Evolutionary conservation across 2,888 invertebrate species (phyloP).

Genomic region (Odontocerum albicorne): DNA sequence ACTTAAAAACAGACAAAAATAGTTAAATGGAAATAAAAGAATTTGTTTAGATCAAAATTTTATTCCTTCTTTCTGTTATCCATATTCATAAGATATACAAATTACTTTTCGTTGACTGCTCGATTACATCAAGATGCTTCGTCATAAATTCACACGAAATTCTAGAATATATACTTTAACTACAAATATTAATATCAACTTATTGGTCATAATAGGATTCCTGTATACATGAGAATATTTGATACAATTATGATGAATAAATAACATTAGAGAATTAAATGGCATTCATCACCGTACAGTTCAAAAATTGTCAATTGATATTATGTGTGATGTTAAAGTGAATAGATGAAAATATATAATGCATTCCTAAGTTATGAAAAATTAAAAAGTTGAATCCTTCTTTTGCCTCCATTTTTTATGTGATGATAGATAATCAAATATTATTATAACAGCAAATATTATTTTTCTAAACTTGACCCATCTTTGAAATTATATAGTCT

Average conservation of each 20-base stretch:
- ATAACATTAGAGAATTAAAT: no score
- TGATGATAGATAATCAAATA: no score
- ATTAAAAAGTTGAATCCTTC: no score
- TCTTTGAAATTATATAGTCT: no score
- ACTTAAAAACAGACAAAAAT: no score
- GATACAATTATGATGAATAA: no score
- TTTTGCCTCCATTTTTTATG: no score
- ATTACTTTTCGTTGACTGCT: constrained; percentile 25
- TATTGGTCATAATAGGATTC: constrained; percentile 22
- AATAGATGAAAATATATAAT: constrained; percentile 6
- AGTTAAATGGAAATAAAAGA: constrained; percentile 6
- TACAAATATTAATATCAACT: constrained; percentile 12
- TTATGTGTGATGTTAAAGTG: background rate
- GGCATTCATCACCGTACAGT: no score
- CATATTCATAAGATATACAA: constrained; percentile 26
- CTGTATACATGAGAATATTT: constrained; percentile 22
- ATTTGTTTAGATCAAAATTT: constrained; percentile 21
- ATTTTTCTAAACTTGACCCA: no score
- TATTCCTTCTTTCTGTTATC: constrained; percentile 23
- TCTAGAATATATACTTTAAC: constrained; percentile 1
- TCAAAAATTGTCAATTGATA: background rate
- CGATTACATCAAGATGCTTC: constrained; percentile 2
- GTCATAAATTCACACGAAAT: background rate
- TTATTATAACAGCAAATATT: no score
- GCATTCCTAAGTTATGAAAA: no score